These are phyloP conservation scores for Philereme vetulata DNA, from an alignment of 2,888 invertebrate genomes.

Conservation along the genomic window DNA sequence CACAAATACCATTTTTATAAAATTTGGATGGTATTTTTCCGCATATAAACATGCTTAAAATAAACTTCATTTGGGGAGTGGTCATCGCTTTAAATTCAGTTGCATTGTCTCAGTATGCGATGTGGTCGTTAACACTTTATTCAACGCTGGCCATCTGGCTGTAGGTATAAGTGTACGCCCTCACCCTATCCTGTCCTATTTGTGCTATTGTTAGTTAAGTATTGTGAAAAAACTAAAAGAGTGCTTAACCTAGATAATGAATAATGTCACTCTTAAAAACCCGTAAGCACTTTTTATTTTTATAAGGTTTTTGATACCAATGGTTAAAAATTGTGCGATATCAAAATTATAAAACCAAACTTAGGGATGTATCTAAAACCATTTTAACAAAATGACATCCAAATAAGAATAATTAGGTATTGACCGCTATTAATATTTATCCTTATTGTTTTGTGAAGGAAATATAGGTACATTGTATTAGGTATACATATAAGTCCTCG, in stretches of 20 bases:
- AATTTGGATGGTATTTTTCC: neutral
- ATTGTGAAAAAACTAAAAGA: slow-evolving; percentile 34
- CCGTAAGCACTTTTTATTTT: neutral
- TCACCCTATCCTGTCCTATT: slow-evolving; percentile 53
- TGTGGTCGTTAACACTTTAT: slow-evolving; percentile 68
- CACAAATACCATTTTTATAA: too few relatives aligned
- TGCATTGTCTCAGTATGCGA: slow-evolving; percentile 27
- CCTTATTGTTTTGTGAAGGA: too few relatives aligned
- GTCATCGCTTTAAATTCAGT: slow-evolving; percentile 25
- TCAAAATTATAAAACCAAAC: too few relatives aligned
- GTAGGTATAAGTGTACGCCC: slow-evolving; percentile 43
- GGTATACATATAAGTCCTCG: neutral
- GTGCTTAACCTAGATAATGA: slow-evolving; percentile 1
- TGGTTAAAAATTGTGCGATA: too few relatives aligned
- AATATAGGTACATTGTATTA: neutral
- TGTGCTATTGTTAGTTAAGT: slow-evolving; percentile 38
- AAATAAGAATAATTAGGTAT: too few relatives aligned
- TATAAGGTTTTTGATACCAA: neutral
- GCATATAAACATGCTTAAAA: slow-evolving; percentile 11
- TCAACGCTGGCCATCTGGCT: slow-evolving; percentile 72
- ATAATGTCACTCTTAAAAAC: neutral
- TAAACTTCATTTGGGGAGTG: slow-evolving; percentile 19
- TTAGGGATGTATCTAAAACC: too few relatives aligned
- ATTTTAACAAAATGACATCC: too few relatives aligned
- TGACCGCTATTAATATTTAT: too few relatives aligned